A percentile compares a stretch with the other conserved stretches of the same genome.
Evolutionary conservation across 2,888 invertebrate species (phyloP).

Genomic region (Agapetus fuscipes): DNA sequence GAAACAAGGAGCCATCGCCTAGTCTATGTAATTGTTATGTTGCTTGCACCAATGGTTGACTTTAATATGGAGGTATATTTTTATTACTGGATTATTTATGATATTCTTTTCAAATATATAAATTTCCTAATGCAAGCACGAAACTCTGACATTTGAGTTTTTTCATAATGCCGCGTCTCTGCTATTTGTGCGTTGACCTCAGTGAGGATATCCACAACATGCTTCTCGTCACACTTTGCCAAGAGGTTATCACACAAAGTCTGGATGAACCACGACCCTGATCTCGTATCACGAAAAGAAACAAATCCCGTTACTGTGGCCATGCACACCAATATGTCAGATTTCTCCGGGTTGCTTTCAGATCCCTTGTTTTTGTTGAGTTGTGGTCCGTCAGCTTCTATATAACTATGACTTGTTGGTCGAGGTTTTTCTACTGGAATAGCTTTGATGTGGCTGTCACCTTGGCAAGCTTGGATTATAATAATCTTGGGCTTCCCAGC

Average conservation of each 20-base stretch:
- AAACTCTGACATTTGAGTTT: too few relatives aligned
- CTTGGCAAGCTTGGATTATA: constrained; percentile 51
- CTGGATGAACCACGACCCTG: constrained; percentile 14
- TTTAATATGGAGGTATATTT: too few relatives aligned
- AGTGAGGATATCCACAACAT: background rate
- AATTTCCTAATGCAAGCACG: too few relatives aligned
- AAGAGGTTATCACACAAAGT: constrained; percentile 2
- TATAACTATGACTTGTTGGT: too few relatives aligned
- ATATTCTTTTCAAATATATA: too few relatives aligned
- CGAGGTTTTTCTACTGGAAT: too few relatives aligned
- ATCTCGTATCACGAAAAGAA: constrained; percentile 3
- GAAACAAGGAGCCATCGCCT: too few relatives aligned
- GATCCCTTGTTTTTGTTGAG: background rate
- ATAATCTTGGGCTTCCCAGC: constrained; percentile 44
- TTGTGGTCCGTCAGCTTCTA: background rate
- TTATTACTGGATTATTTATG: too few relatives aligned
- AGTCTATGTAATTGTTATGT: too few relatives aligned
- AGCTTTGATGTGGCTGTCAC: constrained; percentile 22
- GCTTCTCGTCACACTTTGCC: background rate
- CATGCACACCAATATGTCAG: constrained; percentile 6
- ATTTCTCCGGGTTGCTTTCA: constrained; percentile 18
- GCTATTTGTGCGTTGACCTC: background rate
- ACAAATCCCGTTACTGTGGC: constrained; percentile 7
- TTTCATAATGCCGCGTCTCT: background rate
- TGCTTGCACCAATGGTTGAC: too few relatives aligned